Conservation (phyloP, 2,113 vertebrate species). For the Grus americana region DNA sequence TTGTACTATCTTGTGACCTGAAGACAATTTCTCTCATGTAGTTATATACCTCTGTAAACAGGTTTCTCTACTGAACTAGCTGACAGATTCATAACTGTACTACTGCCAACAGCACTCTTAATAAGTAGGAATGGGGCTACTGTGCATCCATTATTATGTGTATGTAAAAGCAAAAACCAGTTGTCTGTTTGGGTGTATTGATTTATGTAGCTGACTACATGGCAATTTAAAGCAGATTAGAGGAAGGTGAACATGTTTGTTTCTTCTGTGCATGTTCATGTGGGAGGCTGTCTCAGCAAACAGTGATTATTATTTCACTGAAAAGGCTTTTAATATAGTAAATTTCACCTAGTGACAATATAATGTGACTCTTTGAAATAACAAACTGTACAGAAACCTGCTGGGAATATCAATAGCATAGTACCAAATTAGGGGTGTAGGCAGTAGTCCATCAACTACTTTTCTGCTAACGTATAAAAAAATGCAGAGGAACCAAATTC, state of each 20-base stretch:
- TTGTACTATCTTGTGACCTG: background rate
- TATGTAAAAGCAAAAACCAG: background rate
- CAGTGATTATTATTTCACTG: background rate
- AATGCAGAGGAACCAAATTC: background rate
- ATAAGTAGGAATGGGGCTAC: background rate
- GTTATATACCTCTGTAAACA: background rate
- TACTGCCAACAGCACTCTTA: background rate
- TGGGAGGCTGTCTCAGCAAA: constrained; percentile 17
- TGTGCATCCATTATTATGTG: background rate
- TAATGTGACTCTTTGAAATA: background rate
- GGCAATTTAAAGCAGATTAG: background rate
- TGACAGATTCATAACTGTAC: background rate
- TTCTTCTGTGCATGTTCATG: background rate
- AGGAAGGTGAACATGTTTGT: background rate
- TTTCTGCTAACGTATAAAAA: background rate
- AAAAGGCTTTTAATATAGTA: constrained; percentile 28
- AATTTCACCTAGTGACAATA: constrained; percentile 1
- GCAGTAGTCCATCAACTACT: background rate
- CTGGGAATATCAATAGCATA: background rate
- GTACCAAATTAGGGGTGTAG: background rate
- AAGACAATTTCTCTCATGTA: background rate
- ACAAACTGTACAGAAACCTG: background rate
- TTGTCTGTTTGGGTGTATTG: background rate
- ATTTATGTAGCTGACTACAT: background rate
- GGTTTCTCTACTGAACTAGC: background rate